Evolutionary conservation across 2,888 invertebrate species (phyloP), one percentile per base, ranked within the genome.

Genomic region (Platynereis dumerilii): DNA sequence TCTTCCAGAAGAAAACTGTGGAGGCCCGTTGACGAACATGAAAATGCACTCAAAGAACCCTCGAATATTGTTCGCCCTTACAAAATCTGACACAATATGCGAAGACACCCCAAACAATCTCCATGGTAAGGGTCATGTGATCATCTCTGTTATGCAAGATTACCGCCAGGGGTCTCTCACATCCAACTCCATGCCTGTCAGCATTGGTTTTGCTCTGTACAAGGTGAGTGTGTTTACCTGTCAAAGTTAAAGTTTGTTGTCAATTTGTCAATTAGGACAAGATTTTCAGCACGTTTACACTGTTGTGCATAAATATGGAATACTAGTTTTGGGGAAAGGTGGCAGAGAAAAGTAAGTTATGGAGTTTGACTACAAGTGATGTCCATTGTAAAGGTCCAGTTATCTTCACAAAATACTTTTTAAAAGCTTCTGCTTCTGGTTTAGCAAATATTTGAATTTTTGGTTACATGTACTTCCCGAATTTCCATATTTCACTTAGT

Each of bases 101-200:
- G 72, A 74, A 22, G 68, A 75, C 52, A 68, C 75, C 27, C 73
- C 76, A 7, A 68, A 73, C 5, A 68, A 70, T 7, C 71, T 72
- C 57, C 75, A 74, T 12, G 76, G 76, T 1, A 78, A 76, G 67
- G 73, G 76, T 60, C 80, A 80, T 71, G 57, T 66, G 20, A 68
- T 81, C 15, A 71, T 80, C 15, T 80, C 80, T 15, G 66, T 80
- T n/a, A 58, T 79, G 29, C 80, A 81, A 67, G 79, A 80, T 66
- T 80, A 79, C 69, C 70, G 80, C 3, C 75, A 76, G 27, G 77
- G 80, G 10, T 69, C 76, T 7, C 61, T 69, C 15, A 75, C 76
- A 0, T 74, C 75, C 53, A 78, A 78, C 64, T 75, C 74, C 44
- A 68, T 80, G 26, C 68, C 78, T 0, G 74, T 78, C 2, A 75